Base-by-base conservation (phyloP, 1,140 invertebrate species). In the Ladona fulva region DNA sequence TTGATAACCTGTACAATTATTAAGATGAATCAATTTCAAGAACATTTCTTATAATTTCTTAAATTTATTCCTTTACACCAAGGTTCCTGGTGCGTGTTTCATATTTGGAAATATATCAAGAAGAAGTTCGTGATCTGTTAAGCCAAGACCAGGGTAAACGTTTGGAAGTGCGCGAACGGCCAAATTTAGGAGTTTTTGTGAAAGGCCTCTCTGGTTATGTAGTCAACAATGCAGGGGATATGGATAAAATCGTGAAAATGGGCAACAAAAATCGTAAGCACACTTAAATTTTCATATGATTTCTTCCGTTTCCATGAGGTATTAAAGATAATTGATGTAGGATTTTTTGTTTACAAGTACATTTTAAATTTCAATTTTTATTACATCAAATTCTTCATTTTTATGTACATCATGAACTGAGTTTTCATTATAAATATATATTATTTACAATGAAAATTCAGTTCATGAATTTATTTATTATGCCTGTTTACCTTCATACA, bases 101-200 rank as follows among this genome's bases (percentile, higher is more conserved):
- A 52, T 91, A 94, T 85, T 85, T 95, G 79, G 93, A 94, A 85
- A 93, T 94, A 77, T 94, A 94, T 80, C 94, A 94, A 83, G 93
- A 94, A 85, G 93, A 94, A 83, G 90, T 94, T 3, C 88, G 92
- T 81, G 95, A 94, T 86, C 84, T 94, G 25, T 83, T 94, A 25
- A 86, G 87, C 22, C 89, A 90, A 78, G 88, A 90, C 77, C 87
- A 89, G 79, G 86, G 83, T 74, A 85, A 86, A 10, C 85, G 87
- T 79, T 81, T 91, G 74, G 89, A 91, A 82, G 89, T 94, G 5
- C 93, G 93, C 85, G 92, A 95, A 82, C 84, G 93, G 80, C 90
- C 92, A 12, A 93, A 94, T 82, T 88, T 94, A 78, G 94, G 93
- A 44, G 93, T 95, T 1, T 95, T 89, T 84, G 93, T 94, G 0